Conservation (phyloP, 2,113 vertebrate species). For the Polypterus bichir region DNA sequence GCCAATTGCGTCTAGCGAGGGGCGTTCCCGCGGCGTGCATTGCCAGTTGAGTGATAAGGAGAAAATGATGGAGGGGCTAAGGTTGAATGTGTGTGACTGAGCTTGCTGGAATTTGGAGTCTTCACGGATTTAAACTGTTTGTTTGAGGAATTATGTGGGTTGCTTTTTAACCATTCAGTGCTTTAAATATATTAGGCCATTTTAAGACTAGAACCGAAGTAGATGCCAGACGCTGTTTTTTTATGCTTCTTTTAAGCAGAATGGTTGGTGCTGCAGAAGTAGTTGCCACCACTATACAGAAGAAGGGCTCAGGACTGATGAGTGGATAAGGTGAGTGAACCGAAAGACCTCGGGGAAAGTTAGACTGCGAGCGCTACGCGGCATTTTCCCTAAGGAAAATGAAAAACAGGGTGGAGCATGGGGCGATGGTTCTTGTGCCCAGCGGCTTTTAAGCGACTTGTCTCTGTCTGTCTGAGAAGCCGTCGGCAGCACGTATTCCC, state of each 20-base stretch:
- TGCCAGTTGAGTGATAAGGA: constrained; percentile 19
- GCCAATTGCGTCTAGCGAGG: constrained; percentile 29
- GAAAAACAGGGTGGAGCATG: constrained; percentile 6
- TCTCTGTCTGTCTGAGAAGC: no score
- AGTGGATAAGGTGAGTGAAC: constrained; percentile 15
- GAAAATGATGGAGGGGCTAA: constrained; percentile 32
- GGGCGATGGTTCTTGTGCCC: background rate
- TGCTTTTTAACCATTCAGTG: background rate
- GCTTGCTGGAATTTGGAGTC: constrained; percentile 16
- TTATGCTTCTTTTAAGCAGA: constrained; percentile 12
- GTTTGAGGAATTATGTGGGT: background rate
- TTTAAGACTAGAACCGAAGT: constrained; percentile 13
- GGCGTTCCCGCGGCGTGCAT: constrained; percentile 28
- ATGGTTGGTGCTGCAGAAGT: constrained; percentile 8
- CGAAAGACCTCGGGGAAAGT: constrained; percentile 3
- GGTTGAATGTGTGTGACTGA: constrained; percentile 26
- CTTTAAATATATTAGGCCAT: background rate
- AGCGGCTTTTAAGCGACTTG: background rate
- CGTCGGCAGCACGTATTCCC: no score
- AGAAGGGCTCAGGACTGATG: constrained; percentile 4
- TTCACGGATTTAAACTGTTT: constrained; percentile 1
- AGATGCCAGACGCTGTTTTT: constrained; percentile 24
- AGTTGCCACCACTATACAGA: background rate
- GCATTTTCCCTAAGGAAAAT: constrained; percentile 4
- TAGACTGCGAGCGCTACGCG: constrained; percentile 3